Evolutionary conservation across 2,113 vertebrate genomes (phyloP).

Genomic region (Aptenodytes forsteri): DNA sequence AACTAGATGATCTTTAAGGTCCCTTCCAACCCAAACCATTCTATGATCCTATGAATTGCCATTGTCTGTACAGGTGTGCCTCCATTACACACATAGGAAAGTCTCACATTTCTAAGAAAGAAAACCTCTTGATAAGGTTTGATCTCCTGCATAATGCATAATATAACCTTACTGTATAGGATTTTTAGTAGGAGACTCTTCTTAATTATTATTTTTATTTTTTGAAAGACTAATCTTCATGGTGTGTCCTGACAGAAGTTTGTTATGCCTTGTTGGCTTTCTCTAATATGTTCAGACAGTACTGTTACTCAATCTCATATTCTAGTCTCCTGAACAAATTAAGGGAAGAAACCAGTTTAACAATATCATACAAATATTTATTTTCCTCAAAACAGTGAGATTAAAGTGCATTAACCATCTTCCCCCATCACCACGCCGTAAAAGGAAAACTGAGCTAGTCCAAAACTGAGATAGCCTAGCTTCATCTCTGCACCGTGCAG

Average conservation of each 20-base stretch:
- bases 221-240: neutral
- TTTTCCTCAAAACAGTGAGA: neutral
- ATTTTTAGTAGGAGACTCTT: neutral
- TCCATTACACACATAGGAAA: neutral
- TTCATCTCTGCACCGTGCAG: neutral
- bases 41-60: too few species aligned
- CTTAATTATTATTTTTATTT: neutral
- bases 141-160: neutral
- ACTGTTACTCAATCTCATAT: neutral
- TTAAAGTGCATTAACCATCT: neutral
- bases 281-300: neutral
- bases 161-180: neutral
- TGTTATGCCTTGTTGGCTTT: neutral
- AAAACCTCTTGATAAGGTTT: neutral
- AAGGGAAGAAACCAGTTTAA: neutral
- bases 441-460: neutral
- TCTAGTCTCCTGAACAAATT: neutral
- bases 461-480: neutral
- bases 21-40: too few species aligned
- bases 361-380: neutral
- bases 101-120: neutral
- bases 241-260: neutral
- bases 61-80: neutral
- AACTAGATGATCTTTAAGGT: too few species aligned
- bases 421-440: fast-evolving